Evolutionary conservation across 1,140 invertebrate genomes (phyloP).

Genomic region (Caenorhabditis brenneri): DNA sequence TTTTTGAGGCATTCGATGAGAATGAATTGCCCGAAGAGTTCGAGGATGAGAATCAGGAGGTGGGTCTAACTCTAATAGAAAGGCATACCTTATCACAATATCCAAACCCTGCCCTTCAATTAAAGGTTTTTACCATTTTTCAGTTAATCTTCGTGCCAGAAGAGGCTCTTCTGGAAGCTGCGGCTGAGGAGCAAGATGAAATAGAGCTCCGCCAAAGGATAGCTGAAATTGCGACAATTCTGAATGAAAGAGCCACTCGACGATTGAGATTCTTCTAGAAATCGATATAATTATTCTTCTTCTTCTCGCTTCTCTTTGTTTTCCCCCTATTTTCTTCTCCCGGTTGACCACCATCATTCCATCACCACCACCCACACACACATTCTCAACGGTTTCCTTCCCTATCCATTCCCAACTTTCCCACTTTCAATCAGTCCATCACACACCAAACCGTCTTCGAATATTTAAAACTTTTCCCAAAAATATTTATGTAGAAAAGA

Average conservation of each 20-base stretch:
- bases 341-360: constrained; percentile 77
- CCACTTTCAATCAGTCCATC: background rate
- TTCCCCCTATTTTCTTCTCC: no score
- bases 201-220: constrained; percentile 74
- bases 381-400: constrained; percentile 86
- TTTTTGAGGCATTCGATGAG: constrained; percentile 1
- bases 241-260: constrained; percentile 82
- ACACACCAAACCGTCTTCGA: background rate
- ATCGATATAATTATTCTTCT: constrained; percentile 27
- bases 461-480: no score
- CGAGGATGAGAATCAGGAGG: constrained; percentile 14
- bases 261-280: constrained; percentile 73
- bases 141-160: constrained; percentile 16
- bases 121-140: no score
- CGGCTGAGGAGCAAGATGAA: constrained; percentile 25
- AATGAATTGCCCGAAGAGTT: constrained; percentile 19
- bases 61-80: no score
- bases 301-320: constrained; percentile 72
- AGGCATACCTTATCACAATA: no score
- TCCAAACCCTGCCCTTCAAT: no score
- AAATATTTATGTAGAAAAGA: constrained; percentile 36
- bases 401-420: constrained; percentile 72
- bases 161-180: constrained; percentile 21
- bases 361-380: constrained; percentile 81
- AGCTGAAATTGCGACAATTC: constrained; percentile 80